Conservation (phyloP, 2,888 invertebrate species). For the Eupithecia subfuscata region DNA sequence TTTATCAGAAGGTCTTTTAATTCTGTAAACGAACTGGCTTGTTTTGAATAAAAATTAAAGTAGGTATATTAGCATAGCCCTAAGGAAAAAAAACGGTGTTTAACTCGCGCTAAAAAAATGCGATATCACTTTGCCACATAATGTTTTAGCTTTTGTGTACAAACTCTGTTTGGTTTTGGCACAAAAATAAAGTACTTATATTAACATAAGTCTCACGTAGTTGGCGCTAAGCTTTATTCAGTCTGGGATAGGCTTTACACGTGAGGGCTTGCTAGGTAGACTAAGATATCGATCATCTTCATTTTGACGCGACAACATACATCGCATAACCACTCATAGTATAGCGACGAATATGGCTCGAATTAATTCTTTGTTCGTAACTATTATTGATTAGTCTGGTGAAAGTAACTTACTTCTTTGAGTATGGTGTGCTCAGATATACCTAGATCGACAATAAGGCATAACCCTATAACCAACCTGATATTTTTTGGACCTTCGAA, state of each 20-base stretch:
- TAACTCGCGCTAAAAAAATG: neutral
- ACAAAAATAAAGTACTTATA: neutral
- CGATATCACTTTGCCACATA: neutral
- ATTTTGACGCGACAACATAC: constrained; percentile 26
- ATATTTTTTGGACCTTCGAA: neutral
- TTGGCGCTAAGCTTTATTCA: neutral
- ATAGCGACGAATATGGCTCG: neutral
- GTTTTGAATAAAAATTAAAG: neutral
- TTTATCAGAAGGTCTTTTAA: neutral
- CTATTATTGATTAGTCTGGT: neutral
- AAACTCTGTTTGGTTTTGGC: neutral
- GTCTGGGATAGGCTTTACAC: constrained; percentile 19
- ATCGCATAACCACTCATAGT: constrained; percentile 1
- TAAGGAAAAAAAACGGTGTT: too few species aligned
- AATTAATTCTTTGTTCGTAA: neutral
- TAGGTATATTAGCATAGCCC: neutral
- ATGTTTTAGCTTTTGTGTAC: neutral
- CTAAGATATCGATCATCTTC: constrained; percentile 33
- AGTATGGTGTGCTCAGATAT: neutral
- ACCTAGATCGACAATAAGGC: neutral
- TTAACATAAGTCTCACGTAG: neutral
- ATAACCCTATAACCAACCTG: neutral
- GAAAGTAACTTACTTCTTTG: too few species aligned
- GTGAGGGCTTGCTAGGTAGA: constrained; percentile 23
- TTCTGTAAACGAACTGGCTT: neutral